Evolutionary conservation across 2,888 invertebrate genomes (phyloP).

Genomic region (Oxytorus armatus): DNA sequence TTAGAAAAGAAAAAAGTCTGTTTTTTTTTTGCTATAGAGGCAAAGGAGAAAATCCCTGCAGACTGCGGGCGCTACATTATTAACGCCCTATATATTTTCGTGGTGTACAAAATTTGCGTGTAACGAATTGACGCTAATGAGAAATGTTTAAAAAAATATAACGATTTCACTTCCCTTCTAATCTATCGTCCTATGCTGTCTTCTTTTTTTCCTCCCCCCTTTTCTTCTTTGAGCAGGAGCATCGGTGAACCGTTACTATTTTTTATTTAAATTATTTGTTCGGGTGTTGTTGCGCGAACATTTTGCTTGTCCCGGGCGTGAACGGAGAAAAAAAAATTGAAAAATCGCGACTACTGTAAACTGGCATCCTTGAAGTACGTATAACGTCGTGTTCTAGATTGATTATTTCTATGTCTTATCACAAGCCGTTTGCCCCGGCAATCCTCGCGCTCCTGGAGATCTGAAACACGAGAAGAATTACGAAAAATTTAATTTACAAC

Average conservation of each 20-base stretch:
- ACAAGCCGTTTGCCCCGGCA: constrained; percentile 80
- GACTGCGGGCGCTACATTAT: background rate
- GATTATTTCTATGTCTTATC: constrained; percentile 82
- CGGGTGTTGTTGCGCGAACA: constrained; percentile 63
- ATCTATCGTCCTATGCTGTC: constrained; percentile 35
- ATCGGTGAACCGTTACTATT: constrained; percentile 55
- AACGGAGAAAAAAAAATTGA: constrained; percentile 62
- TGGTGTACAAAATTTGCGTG: constrained; percentile 24
- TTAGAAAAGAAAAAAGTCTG: constrained; percentile 19
- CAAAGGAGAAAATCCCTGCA: constrained; percentile 32
- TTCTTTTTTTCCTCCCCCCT: constrained; percentile 12
- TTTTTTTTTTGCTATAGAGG: constrained; percentile 7
- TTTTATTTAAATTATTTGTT: too few relatives aligned
- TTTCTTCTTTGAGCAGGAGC: constrained; percentile 47
- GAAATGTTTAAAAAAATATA: constrained; percentile 46
- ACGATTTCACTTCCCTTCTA: constrained; percentile 41
- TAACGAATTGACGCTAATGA: constrained; percentile 26
- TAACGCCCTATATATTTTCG: constrained; percentile 4
- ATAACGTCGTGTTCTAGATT: constrained; percentile 80
- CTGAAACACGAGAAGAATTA: constrained; percentile 77
- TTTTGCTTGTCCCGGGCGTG: constrained; percentile 43
- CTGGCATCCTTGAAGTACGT: constrained; percentile 80
- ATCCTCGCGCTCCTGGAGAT: constrained; percentile 75
- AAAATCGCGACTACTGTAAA: constrained; percentile 78
- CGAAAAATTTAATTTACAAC: background rate